A percentile compares a stretch with the other conserved stretches of the same genome.
Evolutionary conservation across 1,140 invertebrate species (phyloP).

Genomic region (Drosophila lini): DNA sequence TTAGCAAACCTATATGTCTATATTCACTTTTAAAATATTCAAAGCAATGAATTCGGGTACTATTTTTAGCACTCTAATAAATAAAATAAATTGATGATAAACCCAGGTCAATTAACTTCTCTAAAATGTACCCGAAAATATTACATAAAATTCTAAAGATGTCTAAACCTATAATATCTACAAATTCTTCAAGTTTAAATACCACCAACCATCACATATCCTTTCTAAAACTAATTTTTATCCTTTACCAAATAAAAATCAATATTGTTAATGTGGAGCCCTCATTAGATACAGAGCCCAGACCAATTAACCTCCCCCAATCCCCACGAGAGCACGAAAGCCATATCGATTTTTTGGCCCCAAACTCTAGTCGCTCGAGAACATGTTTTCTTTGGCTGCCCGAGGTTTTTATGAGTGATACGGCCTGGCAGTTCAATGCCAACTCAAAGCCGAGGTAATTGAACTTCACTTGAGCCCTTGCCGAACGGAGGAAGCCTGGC

Average conservation of each 20-base stretch:
- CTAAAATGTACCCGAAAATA: neutral
- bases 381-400: constrained; percentile 28
- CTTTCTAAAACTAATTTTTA: neutral
- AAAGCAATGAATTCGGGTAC: fast-evolving
- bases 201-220: neutral
- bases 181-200: neutral
- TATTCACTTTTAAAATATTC: neutral
- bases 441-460: constrained; percentile 55
- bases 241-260: constrained; percentile 24
- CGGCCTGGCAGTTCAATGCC: constrained; percentile 64
- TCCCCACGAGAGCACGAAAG: constrained; percentile 1
- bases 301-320: constrained; percentile 7
- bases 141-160: too few relatives aligned
- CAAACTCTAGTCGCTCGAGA: neutral
- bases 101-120: neutral
- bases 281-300: constrained; percentile 4
- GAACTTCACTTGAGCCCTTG: constrained; percentile 37
- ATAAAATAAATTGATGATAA: neutral
- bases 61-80: too few relatives aligned
- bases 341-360: constrained; percentile 56
- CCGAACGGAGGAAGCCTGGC: constrained; percentile 4
- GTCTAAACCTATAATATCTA: too few relatives aligned
- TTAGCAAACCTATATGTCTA: neutral
- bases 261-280: constrained; percentile 8
- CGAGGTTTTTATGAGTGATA: constrained; percentile 36